Percentiles rank a stretch among this genome's conserved stretches.
Evolutionary conservation across 2,888 invertebrate species (phyloP).

Genomic region (Thereva unica): DNA sequence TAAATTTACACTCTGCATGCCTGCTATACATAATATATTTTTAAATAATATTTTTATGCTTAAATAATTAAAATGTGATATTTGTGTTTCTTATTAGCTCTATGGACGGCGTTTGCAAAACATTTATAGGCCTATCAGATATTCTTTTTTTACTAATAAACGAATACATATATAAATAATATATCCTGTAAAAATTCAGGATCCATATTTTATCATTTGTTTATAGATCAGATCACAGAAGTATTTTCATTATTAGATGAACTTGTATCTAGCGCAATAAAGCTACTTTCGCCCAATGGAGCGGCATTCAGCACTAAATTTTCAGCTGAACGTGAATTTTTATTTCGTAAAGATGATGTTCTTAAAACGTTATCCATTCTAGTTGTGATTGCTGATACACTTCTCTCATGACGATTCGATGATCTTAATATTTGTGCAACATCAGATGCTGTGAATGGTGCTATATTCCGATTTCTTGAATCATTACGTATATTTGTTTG

Average conservation of each 20-base stretch:
- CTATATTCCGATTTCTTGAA: slow-evolving; percentile 15
- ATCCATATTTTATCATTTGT: no score
- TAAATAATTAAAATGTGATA: no score
- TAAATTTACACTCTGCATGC: no score
- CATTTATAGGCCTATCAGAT: no score
- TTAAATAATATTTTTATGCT: no score
- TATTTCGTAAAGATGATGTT: slow-evolving; percentile 36
- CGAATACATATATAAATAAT: no score
- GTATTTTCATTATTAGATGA: slow-evolving; percentile 46
- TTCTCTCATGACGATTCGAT: slow-evolving; percentile 45
- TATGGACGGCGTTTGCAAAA: no score
- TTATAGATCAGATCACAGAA: slow-evolving; percentile 53
- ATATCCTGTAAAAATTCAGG: no score
- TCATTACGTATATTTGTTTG: slow-evolving; percentile 39
- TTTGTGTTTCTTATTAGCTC: no score
- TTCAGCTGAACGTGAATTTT: slow-evolving; percentile 52
- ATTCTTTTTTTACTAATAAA: no score
- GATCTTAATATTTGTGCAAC: slow-evolving; percentile 54
- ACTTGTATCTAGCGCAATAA: slow-evolving; percentile 44
- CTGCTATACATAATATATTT: no score
- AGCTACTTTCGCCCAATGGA: slow-evolving; percentile 52
- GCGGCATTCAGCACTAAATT: slow-evolving; percentile 54
- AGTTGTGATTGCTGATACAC: slow-evolving; percentile 42
- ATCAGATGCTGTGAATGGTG: slow-evolving; percentile 52
- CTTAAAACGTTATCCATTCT: slow-evolving; percentile 42